Percentiles rank a stretch among this genome's conserved stretches.
These are phyloP conservation scores for Eubucco bourcierii DNA, from an alignment of 2,113 vertebrate species.

Conservation along the genomic window DNA sequence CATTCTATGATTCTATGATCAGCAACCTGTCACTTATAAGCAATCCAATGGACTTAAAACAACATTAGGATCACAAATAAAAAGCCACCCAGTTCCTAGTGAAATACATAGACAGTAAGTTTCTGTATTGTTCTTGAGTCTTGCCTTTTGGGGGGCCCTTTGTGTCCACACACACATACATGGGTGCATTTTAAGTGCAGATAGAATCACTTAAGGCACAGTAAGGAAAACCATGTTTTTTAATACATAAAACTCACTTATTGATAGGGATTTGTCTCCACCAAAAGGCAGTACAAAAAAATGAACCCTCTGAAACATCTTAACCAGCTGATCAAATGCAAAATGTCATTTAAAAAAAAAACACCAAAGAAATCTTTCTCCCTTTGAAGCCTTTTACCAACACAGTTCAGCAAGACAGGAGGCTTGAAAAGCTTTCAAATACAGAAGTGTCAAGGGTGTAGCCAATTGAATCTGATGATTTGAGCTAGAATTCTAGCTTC, in stretches of 20 bases:
- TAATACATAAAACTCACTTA: conserved; percentile 15
- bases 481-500: no score
- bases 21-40: background rate
- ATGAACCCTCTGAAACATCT: conserved; percentile 34
- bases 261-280: conserved; percentile 64
- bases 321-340: conserved; percentile 33
- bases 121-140: background rate
- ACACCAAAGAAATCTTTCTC: background rate
- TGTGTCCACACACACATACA: fast-evolving
- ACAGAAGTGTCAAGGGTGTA: background rate
- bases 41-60: background rate
- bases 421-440: background rate
- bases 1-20: no score
- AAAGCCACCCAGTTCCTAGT: background rate
- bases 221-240: background rate
- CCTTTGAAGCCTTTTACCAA: background rate
- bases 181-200: background rate
- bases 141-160: background rate
- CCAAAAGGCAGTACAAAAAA: conserved; percentile 62
- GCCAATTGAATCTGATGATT: no score
- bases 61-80: background rate
- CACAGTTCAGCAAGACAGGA: background rate
- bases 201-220: background rate
- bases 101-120: background rate
- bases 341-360: background rate